Evolutionary conservation across 2,888 invertebrate species (phyloP).

Genomic region (Dascillus cervinus): DNA sequence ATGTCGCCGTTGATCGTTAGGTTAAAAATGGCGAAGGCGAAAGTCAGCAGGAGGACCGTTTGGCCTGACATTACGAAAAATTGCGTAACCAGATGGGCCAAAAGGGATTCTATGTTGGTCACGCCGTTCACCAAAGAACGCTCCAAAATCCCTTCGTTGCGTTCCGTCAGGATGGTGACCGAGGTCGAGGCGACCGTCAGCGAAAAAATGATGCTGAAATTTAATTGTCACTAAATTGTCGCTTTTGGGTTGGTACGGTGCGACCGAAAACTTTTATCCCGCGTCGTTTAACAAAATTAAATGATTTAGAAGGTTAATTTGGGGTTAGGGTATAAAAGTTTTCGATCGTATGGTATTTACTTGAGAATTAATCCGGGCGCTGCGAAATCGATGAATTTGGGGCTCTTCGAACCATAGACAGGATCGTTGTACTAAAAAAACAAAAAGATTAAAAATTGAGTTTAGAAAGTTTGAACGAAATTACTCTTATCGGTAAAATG

Average conservation of each 20-base stretch:
- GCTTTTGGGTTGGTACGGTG: too few species aligned
- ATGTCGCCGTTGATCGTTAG: slow-evolving; percentile 72
- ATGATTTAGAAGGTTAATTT: too few species aligned
- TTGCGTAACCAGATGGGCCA: slow-evolving; percentile 82
- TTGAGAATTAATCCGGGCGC: slow-evolving; percentile 88
- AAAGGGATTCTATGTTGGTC: slow-evolving; percentile 72
- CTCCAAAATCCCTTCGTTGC: slow-evolving; percentile 85
- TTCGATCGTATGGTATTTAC: too few species aligned
- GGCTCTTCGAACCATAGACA: slow-evolving; percentile 64
- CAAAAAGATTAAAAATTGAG: slow-evolving; percentile 1
- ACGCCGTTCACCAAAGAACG: slow-evolving; percentile 82
- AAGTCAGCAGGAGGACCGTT: slow-evolving; percentile 66
- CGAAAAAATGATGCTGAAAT: slow-evolving; percentile 82
- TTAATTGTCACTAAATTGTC: too few species aligned
- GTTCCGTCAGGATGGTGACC: slow-evolving; percentile 79
- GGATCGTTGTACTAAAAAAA: slow-evolving; percentile 58
- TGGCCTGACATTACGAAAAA: slow-evolving; percentile 83
- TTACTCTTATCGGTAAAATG: slow-evolving; percentile 54
- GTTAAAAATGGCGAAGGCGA: slow-evolving; percentile 70
- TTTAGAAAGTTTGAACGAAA: slow-evolving; percentile 17
- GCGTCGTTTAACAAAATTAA: too few species aligned
- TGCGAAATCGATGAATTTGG: slow-evolving; percentile 90
- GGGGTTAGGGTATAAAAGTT: not conserved
- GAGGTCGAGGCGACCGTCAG: slow-evolving; percentile 89
- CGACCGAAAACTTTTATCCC: too few species aligned